Evolutionary conservation across 2,888 invertebrate genomes (phyloP).

Genomic region (Epirrhoe alternata): DNA sequence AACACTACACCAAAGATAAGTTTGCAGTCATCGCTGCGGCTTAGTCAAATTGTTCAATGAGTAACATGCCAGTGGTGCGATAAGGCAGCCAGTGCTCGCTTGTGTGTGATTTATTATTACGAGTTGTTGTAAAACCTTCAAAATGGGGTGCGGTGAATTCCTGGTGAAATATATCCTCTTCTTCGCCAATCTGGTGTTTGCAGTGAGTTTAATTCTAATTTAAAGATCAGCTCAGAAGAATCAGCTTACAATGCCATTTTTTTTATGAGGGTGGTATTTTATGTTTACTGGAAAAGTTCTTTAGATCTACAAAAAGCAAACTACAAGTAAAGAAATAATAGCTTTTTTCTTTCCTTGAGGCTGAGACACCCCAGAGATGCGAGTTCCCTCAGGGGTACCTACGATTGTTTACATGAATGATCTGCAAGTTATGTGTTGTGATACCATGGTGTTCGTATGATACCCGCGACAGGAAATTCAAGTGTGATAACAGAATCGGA

Average conservation of each 20-base stretch:
- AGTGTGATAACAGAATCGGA: no score
- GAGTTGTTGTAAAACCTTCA: conserved; percentile 44
- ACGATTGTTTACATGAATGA: no score
- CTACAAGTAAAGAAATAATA: no score
- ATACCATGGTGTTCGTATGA: no score
- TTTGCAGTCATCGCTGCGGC: background rate
- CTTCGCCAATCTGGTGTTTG: conserved; percentile 90
- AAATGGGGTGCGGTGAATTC: conserved; percentile 89
- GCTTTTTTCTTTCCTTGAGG: no score
- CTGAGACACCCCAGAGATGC: no score
- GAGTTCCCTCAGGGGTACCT: no score
- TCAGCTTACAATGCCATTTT: background rate
- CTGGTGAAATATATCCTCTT: conserved; percentile 91
- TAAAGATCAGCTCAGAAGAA: background rate
- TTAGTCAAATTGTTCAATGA: background rate
- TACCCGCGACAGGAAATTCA: no score
- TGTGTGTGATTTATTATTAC: conserved; percentile 31
- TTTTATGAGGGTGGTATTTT: background rate
- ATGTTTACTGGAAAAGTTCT: background rate
- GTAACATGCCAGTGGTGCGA: conserved; percentile 38
- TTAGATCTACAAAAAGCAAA: no score
- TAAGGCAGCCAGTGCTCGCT: conserved; percentile 22
- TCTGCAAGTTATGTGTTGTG: no score
- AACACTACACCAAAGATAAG: background rate
- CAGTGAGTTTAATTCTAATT: conserved; percentile 84